Conservation (phyloP, 2,113 vertebrate genomes). For the Syngnathus floridae region DNA sequence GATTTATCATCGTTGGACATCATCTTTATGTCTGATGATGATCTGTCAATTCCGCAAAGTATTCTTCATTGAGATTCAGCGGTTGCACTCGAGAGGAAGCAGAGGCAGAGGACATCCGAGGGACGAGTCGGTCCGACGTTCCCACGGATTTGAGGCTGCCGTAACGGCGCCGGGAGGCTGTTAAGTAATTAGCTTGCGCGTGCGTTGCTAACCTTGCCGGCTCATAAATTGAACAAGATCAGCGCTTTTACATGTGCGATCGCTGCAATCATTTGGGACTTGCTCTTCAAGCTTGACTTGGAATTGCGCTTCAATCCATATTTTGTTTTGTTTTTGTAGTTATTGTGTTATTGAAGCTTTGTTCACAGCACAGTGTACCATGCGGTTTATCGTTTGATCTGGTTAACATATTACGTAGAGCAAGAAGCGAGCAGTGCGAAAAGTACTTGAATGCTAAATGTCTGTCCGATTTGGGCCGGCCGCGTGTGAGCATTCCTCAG, state of each 20-base stretch:
- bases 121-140: constrained; percentile 33
- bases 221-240: constrained; percentile 18
- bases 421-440: neutral
- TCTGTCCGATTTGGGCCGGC: neutral
- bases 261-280: neutral
- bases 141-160: constrained; percentile 27
- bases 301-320: too few species aligned
- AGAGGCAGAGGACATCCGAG: constrained; percentile 24
- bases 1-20: neutral
- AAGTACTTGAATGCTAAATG: neutral
- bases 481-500: constrained; percentile 6
- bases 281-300: too few species aligned
- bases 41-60: neutral
- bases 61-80: neutral
- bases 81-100: constrained; percentile 11
- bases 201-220: constrained; percentile 15
- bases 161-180: constrained; percentile 39
- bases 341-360: too few species aligned
- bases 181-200: constrained; percentile 34
- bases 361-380: neutral
- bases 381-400: neutral
- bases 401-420: neutral
- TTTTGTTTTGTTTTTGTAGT: too few species aligned
- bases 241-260: constrained; percentile 14
- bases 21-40: neutral